Conservation (phyloP, 2,888 invertebrate species). For the Acholoe squamosa region DNA sequence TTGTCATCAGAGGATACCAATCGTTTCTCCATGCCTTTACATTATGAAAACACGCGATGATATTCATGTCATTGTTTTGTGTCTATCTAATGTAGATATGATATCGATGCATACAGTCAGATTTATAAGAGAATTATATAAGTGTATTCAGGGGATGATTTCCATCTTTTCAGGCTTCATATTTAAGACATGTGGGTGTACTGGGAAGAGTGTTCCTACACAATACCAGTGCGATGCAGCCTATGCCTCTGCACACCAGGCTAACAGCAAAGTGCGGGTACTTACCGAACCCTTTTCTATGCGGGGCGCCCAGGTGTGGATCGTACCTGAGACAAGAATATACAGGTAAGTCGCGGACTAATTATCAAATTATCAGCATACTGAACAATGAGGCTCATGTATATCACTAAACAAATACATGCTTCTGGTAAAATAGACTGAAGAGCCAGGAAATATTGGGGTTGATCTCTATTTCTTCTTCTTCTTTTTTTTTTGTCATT, state of each 20-base stretch:
- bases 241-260: slow-evolving; percentile 61
- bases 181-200: slow-evolving; percentile 68
- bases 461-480: no score
- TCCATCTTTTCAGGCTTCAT: slow-evolving; percentile 66
- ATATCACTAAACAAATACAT: no score
- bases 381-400: no score
- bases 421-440: no score
- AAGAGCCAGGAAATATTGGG: no score
- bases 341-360: slow-evolving; percentile 68
- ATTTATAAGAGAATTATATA: background rate
- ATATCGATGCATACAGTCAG: no score
- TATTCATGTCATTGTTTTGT: no score
- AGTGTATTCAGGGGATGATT: background rate
- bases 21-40: background rate
- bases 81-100: no score
- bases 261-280: slow-evolving; percentile 21
- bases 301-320: slow-evolving; percentile 70
- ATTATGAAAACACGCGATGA: no score
- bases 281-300: slow-evolving; percentile 11
- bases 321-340: slow-evolving; percentile 66
- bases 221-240: slow-evolving; percentile 68
- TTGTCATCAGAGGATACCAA: no score
- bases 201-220: slow-evolving; percentile 68
- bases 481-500: no score
- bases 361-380: no score